Evolutionary conservation across 2,888 invertebrate species (phyloP).

Genomic region (Acronicta alni): DNA sequence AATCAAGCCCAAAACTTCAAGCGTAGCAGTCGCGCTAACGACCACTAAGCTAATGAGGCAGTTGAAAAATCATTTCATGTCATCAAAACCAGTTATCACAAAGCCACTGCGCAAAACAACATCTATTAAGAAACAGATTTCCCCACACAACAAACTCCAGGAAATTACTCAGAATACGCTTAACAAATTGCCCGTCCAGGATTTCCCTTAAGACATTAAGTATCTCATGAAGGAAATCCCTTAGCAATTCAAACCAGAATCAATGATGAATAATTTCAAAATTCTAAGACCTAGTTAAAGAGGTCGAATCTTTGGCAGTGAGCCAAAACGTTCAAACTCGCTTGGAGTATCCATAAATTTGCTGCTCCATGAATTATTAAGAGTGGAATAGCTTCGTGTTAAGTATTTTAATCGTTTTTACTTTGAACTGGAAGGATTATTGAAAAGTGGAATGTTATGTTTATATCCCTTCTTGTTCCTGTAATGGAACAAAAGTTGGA

Average conservation of each 20-base stretch:
- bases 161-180: conserved; percentile 14
- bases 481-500: too few species aligned
- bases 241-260: conserved; percentile 41
- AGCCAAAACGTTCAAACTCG: conserved; percentile 45
- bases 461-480: not conserved
- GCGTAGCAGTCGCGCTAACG: too few species aligned
- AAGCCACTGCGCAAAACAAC: not conserved
- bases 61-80: too few species aligned
- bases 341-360: conserved; percentile 43
- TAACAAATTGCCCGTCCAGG: conserved; percentile 35
- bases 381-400: conserved; percentile 17
- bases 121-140: not conserved
- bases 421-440: conserved; percentile 4
- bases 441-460: conserved; percentile 1
- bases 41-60: too few species aligned
- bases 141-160: conserved; percentile 6
- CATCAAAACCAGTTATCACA: too few species aligned
- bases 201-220: conserved; percentile 18
- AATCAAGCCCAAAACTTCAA: too few species aligned
- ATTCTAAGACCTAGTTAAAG: conserved; percentile 29
- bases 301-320: conserved; percentile 25
- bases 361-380: conserved; percentile 39
- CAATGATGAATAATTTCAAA: conserved; percentile 54
- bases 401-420: conserved; percentile 24
- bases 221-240: conserved; percentile 20